These are phyloP conservation scores for Onychostruthus taczanowskii DNA, from an alignment of 2,113 vertebrate genomes.

Conservation along the genomic window DNA sequence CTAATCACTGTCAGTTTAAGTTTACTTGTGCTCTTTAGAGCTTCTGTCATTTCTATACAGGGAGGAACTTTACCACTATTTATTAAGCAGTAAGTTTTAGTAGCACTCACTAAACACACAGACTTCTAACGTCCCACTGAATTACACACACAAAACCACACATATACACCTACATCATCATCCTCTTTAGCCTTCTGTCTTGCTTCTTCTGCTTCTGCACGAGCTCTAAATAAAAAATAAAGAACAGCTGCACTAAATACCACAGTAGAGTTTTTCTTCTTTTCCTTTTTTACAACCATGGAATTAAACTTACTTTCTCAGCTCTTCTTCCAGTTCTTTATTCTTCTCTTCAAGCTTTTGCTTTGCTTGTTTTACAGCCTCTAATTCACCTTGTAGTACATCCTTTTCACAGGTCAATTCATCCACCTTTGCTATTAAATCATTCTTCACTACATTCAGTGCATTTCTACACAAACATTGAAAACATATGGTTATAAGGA, in stretches of 20 bases:
- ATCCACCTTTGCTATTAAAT: slow-evolving; percentile 91
- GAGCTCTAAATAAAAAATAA: slow-evolving; percentile 75
- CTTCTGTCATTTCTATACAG: not conserved
- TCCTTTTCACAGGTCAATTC: slow-evolving; percentile 94
- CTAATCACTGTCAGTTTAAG: not conserved
- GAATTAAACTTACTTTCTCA: slow-evolving; percentile 83
- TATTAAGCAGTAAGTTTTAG: not conserved
- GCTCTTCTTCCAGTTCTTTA: slow-evolving; percentile 92
- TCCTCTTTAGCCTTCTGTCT: slow-evolving; percentile 92
- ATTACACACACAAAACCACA: not conserved
- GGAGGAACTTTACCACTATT: not conserved
- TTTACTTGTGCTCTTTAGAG: not conserved
- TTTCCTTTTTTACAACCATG: not conserved
- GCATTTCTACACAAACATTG: slow-evolving; percentile 83
- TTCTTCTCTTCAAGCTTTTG: slow-evolving; percentile 92
- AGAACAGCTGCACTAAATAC: not conserved
- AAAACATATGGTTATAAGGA: not conserved
- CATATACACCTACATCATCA: slow-evolving; percentile 85
- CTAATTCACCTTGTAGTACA: slow-evolving; percentile 86
- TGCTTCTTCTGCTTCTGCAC: slow-evolving; percentile 85
- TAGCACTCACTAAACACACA: not conserved
- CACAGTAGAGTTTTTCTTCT: not conserved
- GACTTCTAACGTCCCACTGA: not conserved
- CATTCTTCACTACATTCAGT: slow-evolving; percentile 95
- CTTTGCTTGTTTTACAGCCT: slow-evolving; percentile 86